A percentile compares a stretch with the other conserved stretches of the same genome.
phyloP scores from a whole-genome alignment of 2,888 invertebrate genomes.

The Eilema sororculum region DNA sequence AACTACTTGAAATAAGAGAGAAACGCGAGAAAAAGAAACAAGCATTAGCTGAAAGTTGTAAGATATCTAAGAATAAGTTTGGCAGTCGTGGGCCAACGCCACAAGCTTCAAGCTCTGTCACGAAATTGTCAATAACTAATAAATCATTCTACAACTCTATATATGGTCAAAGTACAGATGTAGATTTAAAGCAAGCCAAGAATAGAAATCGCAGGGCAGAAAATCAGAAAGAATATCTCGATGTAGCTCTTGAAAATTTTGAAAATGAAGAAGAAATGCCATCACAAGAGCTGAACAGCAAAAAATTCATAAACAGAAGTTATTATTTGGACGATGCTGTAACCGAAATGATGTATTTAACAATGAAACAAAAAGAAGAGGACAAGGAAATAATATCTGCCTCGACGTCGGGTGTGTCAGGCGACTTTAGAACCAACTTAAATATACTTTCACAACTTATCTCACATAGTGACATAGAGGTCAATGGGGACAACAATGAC shows the following conservation, averaged over 20 bases:
- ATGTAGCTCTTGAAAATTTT: conserved; percentile 27
- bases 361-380: conserved; percentile 56
- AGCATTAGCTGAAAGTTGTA: conserved; percentile 69
- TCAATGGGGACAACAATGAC: conserved; percentile 37
- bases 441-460: conserved; percentile 56
- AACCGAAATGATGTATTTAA: conserved; percentile 71
- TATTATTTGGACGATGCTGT: conserved; percentile 74
- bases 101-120: conserved; percentile 76
- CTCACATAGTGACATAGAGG: conserved; percentile 47
- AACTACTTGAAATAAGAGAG: conserved; percentile 76
- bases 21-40: conserved; percentile 74
- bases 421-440: conserved; percentile 59
- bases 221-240: conserved; percentile 43
- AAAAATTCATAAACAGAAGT: conserved; percentile 68
- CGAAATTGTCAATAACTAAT: conserved; percentile 80
- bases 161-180: conserved; percentile 66
- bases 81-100: conserved; percentile 64
- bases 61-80: conserved; percentile 69
- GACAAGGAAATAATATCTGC: conserved; percentile 54
- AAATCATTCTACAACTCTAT: conserved; percentile 83
- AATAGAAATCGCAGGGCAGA: conserved; percentile 49
- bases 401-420: conserved; percentile 62
- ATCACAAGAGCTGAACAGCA: conserved; percentile 50
- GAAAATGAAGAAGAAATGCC: conserved; percentile 51
- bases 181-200: conserved; percentile 50